Conservation (phyloP, 2,797 vertebrate genomes). For the Sciaenops ocellatus region DNA sequence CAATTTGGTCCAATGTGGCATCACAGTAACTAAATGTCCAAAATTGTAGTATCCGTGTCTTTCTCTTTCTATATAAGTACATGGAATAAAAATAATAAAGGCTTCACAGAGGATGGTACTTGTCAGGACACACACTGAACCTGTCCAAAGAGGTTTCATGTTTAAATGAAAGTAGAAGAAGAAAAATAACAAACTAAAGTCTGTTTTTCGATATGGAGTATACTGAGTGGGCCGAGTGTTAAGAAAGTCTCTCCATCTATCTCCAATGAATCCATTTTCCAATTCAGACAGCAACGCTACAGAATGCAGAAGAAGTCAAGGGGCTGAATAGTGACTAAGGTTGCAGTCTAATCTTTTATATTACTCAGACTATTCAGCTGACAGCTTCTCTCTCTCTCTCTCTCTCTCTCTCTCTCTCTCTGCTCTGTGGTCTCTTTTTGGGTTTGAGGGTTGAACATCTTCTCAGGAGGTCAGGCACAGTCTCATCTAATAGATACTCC, state of each 20-base stretch:
- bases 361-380: constrained; percentile 4
- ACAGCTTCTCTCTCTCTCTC: neutral
- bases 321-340: constrained; percentile 24
- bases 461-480: constrained; percentile 24
- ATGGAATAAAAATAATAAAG: neutral
- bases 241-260: constrained; percentile 1
- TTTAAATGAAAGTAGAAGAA: neutral
- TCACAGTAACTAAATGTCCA: no score
- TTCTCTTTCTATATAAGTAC: no score
- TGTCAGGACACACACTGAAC: neutral
- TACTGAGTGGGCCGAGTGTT: constrained; percentile 9
- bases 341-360: constrained; percentile 8
- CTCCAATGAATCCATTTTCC: constrained; percentile 35
- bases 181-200: neutral
- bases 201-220: neutral
- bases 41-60: no score
- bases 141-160: neutral
- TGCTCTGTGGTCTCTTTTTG: constrained; percentile 7
- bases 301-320: constrained; percentile 28
- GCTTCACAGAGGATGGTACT: neutral
- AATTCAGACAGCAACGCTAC: constrained; percentile 21
- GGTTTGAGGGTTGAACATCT: constrained; percentile 27
- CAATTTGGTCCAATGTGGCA: no score
- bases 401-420: neutral
- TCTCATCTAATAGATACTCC: constrained; percentile 22